Conservation (phyloP, 2,797 vertebrate species). For the Acridotheres tristis region DNA sequence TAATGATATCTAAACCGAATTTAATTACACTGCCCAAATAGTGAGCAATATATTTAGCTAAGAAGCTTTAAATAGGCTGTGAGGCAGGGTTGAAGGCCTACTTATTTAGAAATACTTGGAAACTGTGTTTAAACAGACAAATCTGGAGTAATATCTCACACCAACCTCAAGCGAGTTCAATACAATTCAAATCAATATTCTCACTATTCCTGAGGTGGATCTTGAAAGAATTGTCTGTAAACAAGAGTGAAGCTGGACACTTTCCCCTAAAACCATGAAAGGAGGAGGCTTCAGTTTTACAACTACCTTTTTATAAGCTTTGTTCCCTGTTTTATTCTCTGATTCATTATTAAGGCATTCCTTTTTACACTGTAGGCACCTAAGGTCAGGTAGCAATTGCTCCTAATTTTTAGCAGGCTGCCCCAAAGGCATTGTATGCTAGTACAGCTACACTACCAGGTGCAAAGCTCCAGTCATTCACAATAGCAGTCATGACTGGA, state of each 20-base stretch:
- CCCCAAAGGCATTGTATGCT: neutral
- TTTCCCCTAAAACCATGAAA: neutral
- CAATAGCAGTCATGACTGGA: neutral
- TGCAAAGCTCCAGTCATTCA: neutral
- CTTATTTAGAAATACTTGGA: neutral
- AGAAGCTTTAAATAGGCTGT: neutral
- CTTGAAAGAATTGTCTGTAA: neutral
- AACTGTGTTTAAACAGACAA: neutral
- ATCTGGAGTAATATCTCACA: neutral
- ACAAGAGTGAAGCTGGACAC: neutral
- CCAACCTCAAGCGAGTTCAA: rapidly evolving
- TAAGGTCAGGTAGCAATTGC: neutral
- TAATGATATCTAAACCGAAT: neutral
- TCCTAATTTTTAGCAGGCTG: neutral
- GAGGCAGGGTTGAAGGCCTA: neutral
- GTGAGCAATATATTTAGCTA: neutral
- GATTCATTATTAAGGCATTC: slow-evolving; percentile 10
- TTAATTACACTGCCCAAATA: neutral
- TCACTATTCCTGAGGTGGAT: neutral
- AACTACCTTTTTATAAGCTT: neutral
- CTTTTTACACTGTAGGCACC: neutral
- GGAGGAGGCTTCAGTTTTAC: neutral
- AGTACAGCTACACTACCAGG: neutral
- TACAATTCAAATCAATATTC: neutral
- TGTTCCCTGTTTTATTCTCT: neutral